Conservation (phyloP, 2,113 vertebrate genomes). For the Myotis brandtii region DNA sequence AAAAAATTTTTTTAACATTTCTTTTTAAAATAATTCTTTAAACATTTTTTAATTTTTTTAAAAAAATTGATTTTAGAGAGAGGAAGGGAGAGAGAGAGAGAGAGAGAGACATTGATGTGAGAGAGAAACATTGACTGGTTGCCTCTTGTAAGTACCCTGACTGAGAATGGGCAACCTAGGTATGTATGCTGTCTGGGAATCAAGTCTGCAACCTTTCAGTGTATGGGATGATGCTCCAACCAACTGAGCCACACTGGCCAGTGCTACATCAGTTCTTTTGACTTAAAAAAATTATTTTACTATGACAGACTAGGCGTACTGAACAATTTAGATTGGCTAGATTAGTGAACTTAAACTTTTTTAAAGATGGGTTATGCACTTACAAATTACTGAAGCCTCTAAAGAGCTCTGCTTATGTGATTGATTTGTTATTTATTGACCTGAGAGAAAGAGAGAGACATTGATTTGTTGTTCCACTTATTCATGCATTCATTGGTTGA, state of each 20-base stretch:
- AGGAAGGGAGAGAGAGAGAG: neutral
- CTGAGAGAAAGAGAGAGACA: neutral
- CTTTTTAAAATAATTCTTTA: neutral
- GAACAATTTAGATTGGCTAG: neutral
- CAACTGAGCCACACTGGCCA: neutral
- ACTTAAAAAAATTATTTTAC: neutral
- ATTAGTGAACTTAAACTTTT: neutral
- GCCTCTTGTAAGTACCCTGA: neutral
- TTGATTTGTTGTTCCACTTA: neutral
- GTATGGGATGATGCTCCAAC: neutral
- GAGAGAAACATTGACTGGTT: neutral
- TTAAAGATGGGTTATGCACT: neutral
- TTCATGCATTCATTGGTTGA: neutral
- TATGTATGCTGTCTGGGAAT: neutral
- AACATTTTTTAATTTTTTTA: too few relatives aligned
- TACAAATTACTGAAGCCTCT: constrained; percentile 2
- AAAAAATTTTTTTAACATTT: neutral
- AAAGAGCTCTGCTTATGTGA: neutral
- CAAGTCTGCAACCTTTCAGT: neutral
- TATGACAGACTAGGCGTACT: neutral
- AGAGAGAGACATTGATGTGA: neutral
- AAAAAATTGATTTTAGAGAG: neutral
- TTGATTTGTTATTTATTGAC: too few relatives aligned
- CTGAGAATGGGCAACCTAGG: neutral
- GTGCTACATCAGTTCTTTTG: neutral